phyloP scores from a whole-genome alignment of 2,113 vertebrate genomes.

The Cyanoderma ruficeps region DNA sequence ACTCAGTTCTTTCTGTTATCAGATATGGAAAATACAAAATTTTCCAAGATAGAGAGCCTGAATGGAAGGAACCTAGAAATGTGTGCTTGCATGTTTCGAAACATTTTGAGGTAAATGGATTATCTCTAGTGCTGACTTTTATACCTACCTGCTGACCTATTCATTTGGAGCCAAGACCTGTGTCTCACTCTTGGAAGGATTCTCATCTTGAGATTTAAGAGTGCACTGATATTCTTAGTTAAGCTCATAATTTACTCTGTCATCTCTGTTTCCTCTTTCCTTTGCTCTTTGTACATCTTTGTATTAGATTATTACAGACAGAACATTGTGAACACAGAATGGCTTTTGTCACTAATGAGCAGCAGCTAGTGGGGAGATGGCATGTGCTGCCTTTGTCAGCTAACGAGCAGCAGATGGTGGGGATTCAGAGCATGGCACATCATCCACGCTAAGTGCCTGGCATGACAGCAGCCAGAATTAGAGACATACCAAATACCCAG shows the following conservation, averaged over 20 bases:
- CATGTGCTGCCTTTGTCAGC: conserved; percentile 25
- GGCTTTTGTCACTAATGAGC: conserved; percentile 36
- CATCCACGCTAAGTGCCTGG: conserved; percentile 18
- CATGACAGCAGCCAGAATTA: conserved; percentile 52
- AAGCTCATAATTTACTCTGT: conserved; percentile 33
- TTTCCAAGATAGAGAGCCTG: neutral
- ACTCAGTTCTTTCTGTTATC: neutral
- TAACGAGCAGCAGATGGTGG: conserved; percentile 68
- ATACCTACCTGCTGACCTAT: neutral
- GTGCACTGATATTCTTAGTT: neutral
- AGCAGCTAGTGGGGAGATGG: conserved; percentile 17
- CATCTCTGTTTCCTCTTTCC: neutral
- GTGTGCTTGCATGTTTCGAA: neutral
- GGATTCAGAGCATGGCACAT: conserved; percentile 41
- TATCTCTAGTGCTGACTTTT: neutral
- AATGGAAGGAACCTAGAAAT: neutral
- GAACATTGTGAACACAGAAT: conserved; percentile 5
- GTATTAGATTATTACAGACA: conserved; percentile 16
- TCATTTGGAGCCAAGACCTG: neutral
- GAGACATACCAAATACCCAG: neutral
- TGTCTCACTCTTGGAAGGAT: neutral
- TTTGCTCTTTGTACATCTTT: conserved; percentile 16
- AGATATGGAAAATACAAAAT: neutral
- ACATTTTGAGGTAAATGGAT: neutral
- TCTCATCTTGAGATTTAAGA: neutral